Conservation (phyloP, 1,140 invertebrate genomes). For the Drosophila kepulauana region DNA sequence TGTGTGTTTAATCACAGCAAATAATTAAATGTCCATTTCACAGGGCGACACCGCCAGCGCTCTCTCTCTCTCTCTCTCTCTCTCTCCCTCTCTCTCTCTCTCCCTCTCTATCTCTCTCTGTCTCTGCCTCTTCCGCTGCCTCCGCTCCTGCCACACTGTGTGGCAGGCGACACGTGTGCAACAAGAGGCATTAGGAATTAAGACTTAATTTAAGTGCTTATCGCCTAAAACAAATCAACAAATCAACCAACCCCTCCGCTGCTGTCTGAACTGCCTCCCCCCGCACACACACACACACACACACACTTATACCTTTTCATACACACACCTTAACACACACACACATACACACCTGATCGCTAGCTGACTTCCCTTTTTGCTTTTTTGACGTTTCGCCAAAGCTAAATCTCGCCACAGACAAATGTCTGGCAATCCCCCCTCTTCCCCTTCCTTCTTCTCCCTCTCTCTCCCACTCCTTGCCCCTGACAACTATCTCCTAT, state of each 20-base stretch:
- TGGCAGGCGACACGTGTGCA: slow-evolving; percentile 76
- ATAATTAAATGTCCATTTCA: slow-evolving; percentile 85
- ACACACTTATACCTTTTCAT: neutral
- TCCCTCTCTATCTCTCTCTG: too few relatives aligned
- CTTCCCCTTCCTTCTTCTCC: neutral
- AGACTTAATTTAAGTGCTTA: slow-evolving; percentile 85
- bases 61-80: neutral
- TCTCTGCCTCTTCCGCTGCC: neutral
- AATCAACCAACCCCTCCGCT: slow-evolving; percentile 14
- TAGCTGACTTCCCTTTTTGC: neutral
- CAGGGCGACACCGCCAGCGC: slow-evolving; percentile 56
- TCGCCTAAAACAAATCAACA: slow-evolving; percentile 82
- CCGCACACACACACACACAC: neutral
- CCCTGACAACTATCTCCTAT: neutral
- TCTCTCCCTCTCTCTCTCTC: neutral
- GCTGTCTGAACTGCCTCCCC: neutral
- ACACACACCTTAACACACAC: neutral
- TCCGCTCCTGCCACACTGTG: slow-evolving; percentile 19
- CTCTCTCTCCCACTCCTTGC: neutral
- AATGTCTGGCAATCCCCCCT: neutral
- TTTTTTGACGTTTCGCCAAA: slow-evolving; percentile 1
- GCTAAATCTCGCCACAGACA: neutral
- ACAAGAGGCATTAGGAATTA: slow-evolving; percentile 84
- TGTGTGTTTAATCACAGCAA: slow-evolving; percentile 78
- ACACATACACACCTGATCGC: slow-evolving; percentile 5